Percentiles rank a stretch among this genome's conserved stretches.
These are phyloP conservation scores for Sebastes wilsoni DNA, from an alignment of 2,797 vertebrate species.

Conservation along the genomic window DNA sequence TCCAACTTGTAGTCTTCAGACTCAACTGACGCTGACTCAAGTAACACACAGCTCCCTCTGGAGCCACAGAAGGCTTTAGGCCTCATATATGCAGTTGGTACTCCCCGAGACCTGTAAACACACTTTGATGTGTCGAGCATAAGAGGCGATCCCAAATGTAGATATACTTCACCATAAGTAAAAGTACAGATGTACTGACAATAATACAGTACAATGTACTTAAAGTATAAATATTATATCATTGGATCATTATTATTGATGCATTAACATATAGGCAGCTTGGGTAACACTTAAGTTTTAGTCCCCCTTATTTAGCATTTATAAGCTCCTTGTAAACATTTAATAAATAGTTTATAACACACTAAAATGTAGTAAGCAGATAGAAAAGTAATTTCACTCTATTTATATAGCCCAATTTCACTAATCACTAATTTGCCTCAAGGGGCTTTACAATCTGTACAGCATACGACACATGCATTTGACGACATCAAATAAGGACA, in stretches of 20 bases:
- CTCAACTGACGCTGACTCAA: neutral
- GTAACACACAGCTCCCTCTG: neutral
- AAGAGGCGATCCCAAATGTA: neutral
- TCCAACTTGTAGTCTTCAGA: neutral
- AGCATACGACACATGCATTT: too few relatives aligned
- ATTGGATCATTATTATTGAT: too few relatives aligned
- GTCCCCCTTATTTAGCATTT: neutral
- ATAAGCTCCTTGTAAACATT: neutral
- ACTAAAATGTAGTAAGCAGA: neutral
- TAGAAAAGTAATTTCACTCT: neutral
- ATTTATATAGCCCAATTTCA: too few relatives aligned
- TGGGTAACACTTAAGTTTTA: too few relatives aligned
- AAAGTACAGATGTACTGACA: neutral
- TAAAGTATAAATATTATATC: too few relatives aligned
- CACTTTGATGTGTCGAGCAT: neutral
- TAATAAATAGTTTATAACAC: neutral
- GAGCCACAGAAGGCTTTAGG: neutral
- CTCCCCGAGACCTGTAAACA: neutral
- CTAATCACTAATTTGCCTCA: too few relatives aligned
- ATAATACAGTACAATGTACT: neutral
- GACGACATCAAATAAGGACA: too few relatives aligned
- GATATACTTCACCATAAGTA: neutral
- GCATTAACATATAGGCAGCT: too few relatives aligned
- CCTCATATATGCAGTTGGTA: neutral
- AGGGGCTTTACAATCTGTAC: too few relatives aligned